Evolutionary conservation across 2,888 invertebrate species (phyloP).

Genomic region (Aspidapion aeneum): DNA sequence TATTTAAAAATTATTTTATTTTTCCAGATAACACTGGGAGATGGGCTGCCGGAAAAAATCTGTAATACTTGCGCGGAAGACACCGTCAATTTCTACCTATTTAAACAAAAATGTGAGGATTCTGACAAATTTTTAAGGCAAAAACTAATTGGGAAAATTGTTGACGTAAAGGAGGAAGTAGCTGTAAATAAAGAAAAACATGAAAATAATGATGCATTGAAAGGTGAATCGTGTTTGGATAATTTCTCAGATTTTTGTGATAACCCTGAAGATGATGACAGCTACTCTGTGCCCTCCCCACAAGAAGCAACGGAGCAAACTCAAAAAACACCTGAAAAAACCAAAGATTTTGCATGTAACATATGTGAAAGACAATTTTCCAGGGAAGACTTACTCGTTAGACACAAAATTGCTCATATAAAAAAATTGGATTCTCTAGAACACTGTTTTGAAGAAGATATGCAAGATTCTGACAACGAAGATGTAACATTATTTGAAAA

Average conservation of each 20-base stretch:
- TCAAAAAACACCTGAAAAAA: slow-evolving; percentile 19
- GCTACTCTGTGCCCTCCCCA: slow-evolving; percentile 6
- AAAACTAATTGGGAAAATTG: slow-evolving; percentile 19
- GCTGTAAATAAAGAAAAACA: too few relatives aligned
- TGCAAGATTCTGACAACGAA: slow-evolving; percentile 19
- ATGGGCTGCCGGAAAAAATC: slow-evolving; percentile 59
- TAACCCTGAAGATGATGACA: slow-evolving; percentile 24
- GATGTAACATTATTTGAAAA: background rate
- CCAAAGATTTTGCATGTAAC: slow-evolving; percentile 39
- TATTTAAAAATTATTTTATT: too few relatives aligned
- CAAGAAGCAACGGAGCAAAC: slow-evolving; percentile 1
- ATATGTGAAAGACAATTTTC: slow-evolving; percentile 41
- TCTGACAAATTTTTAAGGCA: slow-evolving; percentile 46
- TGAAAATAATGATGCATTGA: too few relatives aligned
- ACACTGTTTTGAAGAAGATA: slow-evolving; percentile 26
- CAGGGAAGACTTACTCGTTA: slow-evolving; percentile 38
- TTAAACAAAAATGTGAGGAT: slow-evolving; percentile 50
- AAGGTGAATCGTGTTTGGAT: background rate
- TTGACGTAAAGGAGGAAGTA: slow-evolving; percentile 13
- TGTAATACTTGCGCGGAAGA: slow-evolving; percentile 55
- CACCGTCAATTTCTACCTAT: slow-evolving; percentile 51
- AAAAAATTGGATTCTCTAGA: slow-evolving; percentile 37
- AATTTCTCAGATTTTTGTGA: slow-evolving; percentile 9
- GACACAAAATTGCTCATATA: slow-evolving; percentile 42
- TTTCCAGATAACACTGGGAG: slow-evolving; percentile 47